phyloP scores from a whole-genome alignment of 2,113 vertebrate species.

The Thymallus thymallus region DNA sequence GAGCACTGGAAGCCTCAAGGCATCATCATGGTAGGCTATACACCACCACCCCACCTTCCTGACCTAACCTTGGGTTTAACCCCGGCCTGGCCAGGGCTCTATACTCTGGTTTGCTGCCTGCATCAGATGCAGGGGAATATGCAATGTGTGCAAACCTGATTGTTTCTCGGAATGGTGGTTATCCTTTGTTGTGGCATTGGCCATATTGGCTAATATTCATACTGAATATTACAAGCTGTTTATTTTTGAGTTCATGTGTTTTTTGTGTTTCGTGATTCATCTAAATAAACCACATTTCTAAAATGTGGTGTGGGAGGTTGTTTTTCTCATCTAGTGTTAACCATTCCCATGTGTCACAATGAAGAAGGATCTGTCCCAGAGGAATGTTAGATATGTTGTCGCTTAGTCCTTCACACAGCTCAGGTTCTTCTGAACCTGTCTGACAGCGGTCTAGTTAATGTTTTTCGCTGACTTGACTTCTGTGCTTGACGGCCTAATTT shows the following conservation, averaged over 20 bases:
- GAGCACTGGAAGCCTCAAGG: too few species aligned
- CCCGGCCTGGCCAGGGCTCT: too few species aligned
- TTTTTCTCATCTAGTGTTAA: neutral
- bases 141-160: conserved; percentile 63
- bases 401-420: conserved; percentile 50
- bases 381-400: conserved; percentile 61
- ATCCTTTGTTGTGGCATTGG: too few species aligned
- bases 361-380: conserved; percentile 53
- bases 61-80: conserved; percentile 65
- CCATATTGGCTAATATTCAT: too few species aligned
- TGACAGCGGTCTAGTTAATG: conserved; percentile 51
- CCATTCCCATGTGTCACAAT: conserved; percentile 36
- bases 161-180: conserved; percentile 22
- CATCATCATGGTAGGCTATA: too few species aligned
- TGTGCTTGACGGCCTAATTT: conserved; percentile 62
- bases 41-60: conserved; percentile 15
- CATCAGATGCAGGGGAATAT: conserved; percentile 42
- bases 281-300: neutral
- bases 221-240: neutral
- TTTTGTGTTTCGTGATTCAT: conserved; percentile 16
- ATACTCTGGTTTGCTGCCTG: conserved; percentile 43
- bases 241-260: neutral
- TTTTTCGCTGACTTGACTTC: conserved; percentile 44
- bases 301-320: neutral
- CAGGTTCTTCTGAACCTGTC: conserved; percentile 51